A percentile compares a stretch with the other conserved stretches of the same genome.
Conservation (phyloP, 2,888 invertebrate species). For the Noctua comes region DNA sequence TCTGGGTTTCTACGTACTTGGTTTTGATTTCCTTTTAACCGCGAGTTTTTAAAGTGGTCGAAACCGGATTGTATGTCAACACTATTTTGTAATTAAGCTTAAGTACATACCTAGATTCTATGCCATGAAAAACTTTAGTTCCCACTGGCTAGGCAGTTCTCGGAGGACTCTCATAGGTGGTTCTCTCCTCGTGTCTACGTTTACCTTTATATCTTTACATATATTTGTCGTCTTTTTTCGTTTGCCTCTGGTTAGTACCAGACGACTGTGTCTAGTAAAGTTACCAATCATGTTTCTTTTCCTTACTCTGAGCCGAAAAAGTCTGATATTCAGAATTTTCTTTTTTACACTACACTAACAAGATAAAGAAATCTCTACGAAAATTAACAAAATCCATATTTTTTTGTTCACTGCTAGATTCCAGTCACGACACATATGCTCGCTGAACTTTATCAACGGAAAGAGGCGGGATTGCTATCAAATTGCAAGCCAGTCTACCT, state of each 20-base stretch:
- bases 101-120: not conserved
- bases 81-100: not conserved
- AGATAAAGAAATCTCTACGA: not conserved
- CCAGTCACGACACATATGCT: not conserved
- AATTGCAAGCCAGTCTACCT: not conserved
- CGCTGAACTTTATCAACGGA: not conserved
- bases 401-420: not conserved
- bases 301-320: not conserved
- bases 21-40: constrained; percentile 22
- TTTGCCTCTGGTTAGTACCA: not conserved
- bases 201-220: not conserved
- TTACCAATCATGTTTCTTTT: not conserved
- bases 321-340: not conserved
- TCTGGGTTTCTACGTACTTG: constrained; percentile 19
- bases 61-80: not conserved
- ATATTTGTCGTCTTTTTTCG: not conserved
- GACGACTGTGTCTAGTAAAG: not conserved
- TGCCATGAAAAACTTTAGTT: not conserved
- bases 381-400: not conserved
- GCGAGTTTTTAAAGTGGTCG: not conserved
- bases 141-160: not conserved
- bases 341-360: not conserved
- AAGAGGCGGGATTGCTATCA: not conserved
- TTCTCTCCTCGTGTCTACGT: not conserved
- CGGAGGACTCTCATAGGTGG: not conserved